These are phyloP conservation scores for Actinia equina DNA, from an alignment of 64 coral and sea anemone species.

Conservation along the genomic window DNA sequence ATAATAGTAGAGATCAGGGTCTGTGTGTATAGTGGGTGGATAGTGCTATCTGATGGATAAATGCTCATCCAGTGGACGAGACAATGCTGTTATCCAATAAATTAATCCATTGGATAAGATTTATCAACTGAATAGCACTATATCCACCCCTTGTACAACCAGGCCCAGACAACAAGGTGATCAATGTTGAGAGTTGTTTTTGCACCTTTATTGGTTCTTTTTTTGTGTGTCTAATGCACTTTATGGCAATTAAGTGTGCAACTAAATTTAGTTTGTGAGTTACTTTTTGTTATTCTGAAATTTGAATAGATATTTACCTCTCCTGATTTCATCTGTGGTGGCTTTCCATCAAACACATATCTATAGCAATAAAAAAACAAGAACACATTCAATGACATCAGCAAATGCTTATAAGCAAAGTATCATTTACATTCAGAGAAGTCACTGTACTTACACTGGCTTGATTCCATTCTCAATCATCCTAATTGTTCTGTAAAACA, in stretches of 20 bases:
- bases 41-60: too few relatives aligned
- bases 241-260: too few relatives aligned
- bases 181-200: neutral
- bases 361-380: slow-evolving; percentile 26
- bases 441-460: slow-evolving; percentile 82
- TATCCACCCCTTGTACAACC: neutral
- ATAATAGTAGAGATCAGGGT: too few relatives aligned
- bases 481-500: slow-evolving; percentile 97
- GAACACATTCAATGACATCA: neutral
- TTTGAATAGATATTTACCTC: slow-evolving; percentile 50
- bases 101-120: too few relatives aligned
- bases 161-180: too few relatives aligned
- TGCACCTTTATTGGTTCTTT: neutral
- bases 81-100: too few relatives aligned
- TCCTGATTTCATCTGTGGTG: slow-evolving; percentile 94
- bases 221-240: neutral
- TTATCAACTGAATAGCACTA: too few relatives aligned
- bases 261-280: too few relatives aligned
- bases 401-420: neutral
- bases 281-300: neutral
- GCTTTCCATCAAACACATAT: slow-evolving; percentile 99
- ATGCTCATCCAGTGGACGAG: too few relatives aligned
- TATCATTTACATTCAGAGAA: neutral
- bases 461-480: slow-evolving; percentile 99
- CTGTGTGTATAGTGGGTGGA: too few relatives aligned